Evolutionary conservation across 1,140 invertebrate species (phyloP), one percentile per base, ranked within the genome.

Genomic region (Eriocheir sinensis): DNA sequence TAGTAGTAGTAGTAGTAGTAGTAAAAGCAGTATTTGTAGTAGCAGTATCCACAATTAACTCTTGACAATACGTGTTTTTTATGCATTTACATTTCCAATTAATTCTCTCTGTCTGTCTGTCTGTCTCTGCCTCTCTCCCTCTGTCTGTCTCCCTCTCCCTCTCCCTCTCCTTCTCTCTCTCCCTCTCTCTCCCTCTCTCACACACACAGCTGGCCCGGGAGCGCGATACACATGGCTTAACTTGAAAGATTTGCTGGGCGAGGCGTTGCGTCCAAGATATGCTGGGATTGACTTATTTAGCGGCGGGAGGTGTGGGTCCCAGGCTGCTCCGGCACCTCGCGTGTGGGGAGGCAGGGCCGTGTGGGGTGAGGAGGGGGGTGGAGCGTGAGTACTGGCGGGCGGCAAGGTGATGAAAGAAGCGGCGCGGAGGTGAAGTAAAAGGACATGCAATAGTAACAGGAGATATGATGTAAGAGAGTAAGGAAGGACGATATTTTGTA

Each of bases 181-280:
- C 44, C 15, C 44, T 48, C 44, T 48, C 12, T 72, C 9, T 72
- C 60, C 27, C 0, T 72, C 60, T n/a, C 60, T n/a, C 60, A n/a
- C 21, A 2, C 60, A n/a, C 60, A n/a, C 60, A n/a, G 21, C n/a
- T n/a, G 27, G 1, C 27, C 60, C 60, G n/a, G 60, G 60, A 72
- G 60, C 60, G 60, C 60, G 60, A 72, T 72, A 72, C 60, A 72
- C 60, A n/a, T 72, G 60, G 60, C 60, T 72, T 72, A 72, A 72
- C 60, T 72, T 72, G 60, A 72, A 72, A 72, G 60, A 72, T 72
- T 72, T 72, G 60, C 60, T 72, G 21, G 21, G 60, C 60, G 27
- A 72, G 60, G 60, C 21, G n/a, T 72, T 72, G 60, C 60, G 27
- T 72, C 60, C 60, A n/a, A 72, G 60, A 72, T 72, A 72, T 72